Evolutionary conservation across 2,888 invertebrate genomes (phyloP), one percentile per base, ranked within the genome.

Genomic region (Choreutis nemorana): DNA sequence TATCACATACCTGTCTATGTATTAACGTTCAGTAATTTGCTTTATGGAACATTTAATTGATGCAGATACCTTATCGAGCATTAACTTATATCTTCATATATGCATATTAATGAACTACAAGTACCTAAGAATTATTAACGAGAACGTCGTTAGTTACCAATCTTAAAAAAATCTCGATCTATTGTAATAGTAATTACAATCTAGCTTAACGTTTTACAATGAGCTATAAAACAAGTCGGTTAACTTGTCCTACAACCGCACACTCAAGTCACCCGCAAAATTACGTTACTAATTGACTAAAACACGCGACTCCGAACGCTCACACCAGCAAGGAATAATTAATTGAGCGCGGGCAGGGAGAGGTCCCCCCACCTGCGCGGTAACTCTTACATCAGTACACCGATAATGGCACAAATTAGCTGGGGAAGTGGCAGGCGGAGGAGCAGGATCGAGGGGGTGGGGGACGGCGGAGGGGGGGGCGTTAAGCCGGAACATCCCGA

Each of bases 351-450:
- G 57, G 68, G 70, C 52, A 55, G 57, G 58, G 62, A 53, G 57
- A 46, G 51, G 52, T 36, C 39, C 44, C 64, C 68, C 55, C 65
- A 72, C 71, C 73, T 73, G 73, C 71, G 70, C 71, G 75, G 75
- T 70, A 73, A 77, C 73, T 77, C 75, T 75, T 77, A 78, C 77
- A 77, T 78, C 77, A 77, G 77, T 77, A 77, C 77, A 77, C 78
- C 75, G 78, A 78, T 78, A 77, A 78, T 78, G 68, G 78, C 77
- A 77, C 77, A 75, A 77, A 78, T 77, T 78, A 77, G 73, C 71
- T 71, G 54, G 71, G 75, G 68, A 72, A 72, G 71, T 65, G 71
- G 71, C 65, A 58, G 64, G 65, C 52, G 63, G 55, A 45, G 50
- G 55, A 44, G 52, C 42, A 36, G 53, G 50, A 57, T 42, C 37